Evolutionary conservation across 2,888 invertebrate species (phyloP).

Genomic region (Andrena fulva): DNA sequence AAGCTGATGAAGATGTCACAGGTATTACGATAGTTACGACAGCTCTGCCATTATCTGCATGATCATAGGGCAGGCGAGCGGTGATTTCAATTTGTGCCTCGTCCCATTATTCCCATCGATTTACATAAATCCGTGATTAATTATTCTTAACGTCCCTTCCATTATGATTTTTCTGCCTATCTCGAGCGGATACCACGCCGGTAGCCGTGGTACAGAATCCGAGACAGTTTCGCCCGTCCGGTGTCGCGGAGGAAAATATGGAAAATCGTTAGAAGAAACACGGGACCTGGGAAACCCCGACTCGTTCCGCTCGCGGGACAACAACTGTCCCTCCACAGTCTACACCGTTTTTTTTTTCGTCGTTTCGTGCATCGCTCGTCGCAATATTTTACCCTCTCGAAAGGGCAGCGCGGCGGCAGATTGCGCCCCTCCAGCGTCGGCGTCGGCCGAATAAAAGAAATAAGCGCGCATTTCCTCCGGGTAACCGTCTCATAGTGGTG

Average conservation of each 20-base stretch:
- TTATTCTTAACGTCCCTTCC: not conserved
- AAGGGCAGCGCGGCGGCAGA: slow-evolving; percentile 40
- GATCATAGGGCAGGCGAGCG: slow-evolving; percentile 22
- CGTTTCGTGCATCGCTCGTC: slow-evolving; percentile 54
- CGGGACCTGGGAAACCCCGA: slow-evolving; percentile 42
- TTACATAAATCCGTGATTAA: slow-evolving; percentile 22
- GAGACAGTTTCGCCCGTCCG: slow-evolving; percentile 32
- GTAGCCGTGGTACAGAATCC: not conserved
- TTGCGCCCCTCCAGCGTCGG: slow-evolving; percentile 33
- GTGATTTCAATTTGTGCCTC: slow-evolving; percentile 35
- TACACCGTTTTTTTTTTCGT: slow-evolving; percentile 48
- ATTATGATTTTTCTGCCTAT: not conserved
- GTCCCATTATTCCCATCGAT: slow-evolving; percentile 19
- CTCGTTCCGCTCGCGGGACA: slow-evolving; percentile 42
- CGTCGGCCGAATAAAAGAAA: slow-evolving; percentile 66
- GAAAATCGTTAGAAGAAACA: slow-evolving; percentile 73
- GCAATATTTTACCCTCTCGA: slow-evolving; percentile 68
- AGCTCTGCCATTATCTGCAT: slow-evolving; percentile 32
- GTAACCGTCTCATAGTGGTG: not conserved
- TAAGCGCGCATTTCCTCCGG: slow-evolving; percentile 58
- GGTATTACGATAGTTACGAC: slow-evolving; percentile 30
- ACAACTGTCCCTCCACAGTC: slow-evolving; percentile 51
- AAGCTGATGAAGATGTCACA: slow-evolving; percentile 24
- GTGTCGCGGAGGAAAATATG: slow-evolving; percentile 61
- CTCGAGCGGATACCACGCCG: not conserved